Conservation (phyloP, 1,140 invertebrate species). For the Nixonia krombeini region DNA sequence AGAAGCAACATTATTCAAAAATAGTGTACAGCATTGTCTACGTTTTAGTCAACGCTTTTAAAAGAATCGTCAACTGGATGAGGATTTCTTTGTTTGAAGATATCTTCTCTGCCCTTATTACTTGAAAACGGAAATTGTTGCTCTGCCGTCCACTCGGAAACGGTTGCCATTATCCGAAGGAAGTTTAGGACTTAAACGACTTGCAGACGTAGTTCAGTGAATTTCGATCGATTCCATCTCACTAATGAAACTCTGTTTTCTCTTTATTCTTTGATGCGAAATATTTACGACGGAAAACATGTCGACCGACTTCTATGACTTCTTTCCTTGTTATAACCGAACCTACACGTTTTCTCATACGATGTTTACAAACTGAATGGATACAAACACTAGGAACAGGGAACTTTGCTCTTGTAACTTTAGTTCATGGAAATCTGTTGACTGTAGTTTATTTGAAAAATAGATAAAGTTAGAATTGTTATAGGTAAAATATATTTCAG, state of each 20-base stretch:
- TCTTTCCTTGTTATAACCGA: too few relatives aligned
- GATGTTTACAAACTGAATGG: too few relatives aligned
- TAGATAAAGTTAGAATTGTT: too few relatives aligned
- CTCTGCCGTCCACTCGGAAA: constrained; percentile 23
- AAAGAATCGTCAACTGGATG: constrained; percentile 22
- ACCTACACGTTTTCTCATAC: too few relatives aligned
- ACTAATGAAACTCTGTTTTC: constrained; percentile 26
- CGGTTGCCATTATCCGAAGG: constrained; percentile 18
- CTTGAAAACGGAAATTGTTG: constrained; percentile 28
- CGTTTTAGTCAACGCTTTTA: constrained; percentile 32
- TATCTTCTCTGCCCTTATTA: constrained; percentile 29
- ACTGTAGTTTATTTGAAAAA: too few relatives aligned
- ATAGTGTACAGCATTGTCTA: constrained; percentile 24
- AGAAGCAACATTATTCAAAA: constrained; percentile 12
- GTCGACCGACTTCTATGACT: too few relatives aligned
- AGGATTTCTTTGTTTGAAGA: constrained; percentile 33
- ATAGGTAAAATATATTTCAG: too few relatives aligned
- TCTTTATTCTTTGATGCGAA: not conserved
- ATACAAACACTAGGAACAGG: too few relatives aligned
- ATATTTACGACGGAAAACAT: constrained; percentile 9
- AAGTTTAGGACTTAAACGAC: constrained; percentile 24
- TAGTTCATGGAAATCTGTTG: too few relatives aligned
- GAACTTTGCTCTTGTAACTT: too few relatives aligned
- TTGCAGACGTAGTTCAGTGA: constrained; percentile 2
- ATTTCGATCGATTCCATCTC: constrained; percentile 29